phyloP scores from a whole-genome alignment of 2,113 vertebrate species.

The Clarias macrocephalus region DNA sequence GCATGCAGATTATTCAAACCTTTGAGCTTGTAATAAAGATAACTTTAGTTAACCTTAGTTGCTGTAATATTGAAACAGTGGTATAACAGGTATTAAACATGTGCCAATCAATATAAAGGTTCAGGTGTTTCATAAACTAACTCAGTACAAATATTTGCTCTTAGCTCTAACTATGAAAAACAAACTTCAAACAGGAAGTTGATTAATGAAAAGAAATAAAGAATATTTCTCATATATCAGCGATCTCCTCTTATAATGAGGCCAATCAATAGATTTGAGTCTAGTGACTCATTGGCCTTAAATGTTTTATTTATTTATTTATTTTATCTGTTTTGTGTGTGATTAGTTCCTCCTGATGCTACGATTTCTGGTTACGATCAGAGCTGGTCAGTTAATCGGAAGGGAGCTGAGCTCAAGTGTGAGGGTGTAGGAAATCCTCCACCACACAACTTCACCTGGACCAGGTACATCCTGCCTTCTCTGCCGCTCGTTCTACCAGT shows the following conservation, averaged over 20 bases:
- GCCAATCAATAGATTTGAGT: not conserved
- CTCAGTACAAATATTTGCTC: not conserved
- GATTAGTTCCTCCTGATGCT: constrained; percentile 81
- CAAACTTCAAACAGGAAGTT: not conserved
- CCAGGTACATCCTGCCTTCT: constrained; percentile 67
- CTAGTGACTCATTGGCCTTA: not conserved
- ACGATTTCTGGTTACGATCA: constrained; percentile 67
- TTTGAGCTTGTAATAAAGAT: constrained; percentile 1
- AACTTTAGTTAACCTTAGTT: not conserved
- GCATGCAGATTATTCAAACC: not conserved
- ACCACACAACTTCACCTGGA: constrained; percentile 79
- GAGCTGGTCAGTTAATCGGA: constrained; percentile 72
- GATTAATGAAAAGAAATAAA: not conserved
- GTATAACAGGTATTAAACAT: not conserved
- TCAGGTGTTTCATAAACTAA: not conserved
- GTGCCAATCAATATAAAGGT: not conserved
- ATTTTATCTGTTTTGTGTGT: constrained; percentile 35
- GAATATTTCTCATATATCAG: not conserved
- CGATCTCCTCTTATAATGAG: not conserved
- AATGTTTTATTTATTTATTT: constrained; percentile 33
- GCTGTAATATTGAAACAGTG: not conserved
- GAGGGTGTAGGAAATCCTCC: constrained; percentile 75
- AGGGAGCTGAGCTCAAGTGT: constrained; percentile 76
- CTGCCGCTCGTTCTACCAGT: not conserved
- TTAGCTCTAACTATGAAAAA: not conserved